Evolutionary conservation across 2,888 invertebrate genomes (phyloP).

Genomic region (Smittia sp.): DNA sequence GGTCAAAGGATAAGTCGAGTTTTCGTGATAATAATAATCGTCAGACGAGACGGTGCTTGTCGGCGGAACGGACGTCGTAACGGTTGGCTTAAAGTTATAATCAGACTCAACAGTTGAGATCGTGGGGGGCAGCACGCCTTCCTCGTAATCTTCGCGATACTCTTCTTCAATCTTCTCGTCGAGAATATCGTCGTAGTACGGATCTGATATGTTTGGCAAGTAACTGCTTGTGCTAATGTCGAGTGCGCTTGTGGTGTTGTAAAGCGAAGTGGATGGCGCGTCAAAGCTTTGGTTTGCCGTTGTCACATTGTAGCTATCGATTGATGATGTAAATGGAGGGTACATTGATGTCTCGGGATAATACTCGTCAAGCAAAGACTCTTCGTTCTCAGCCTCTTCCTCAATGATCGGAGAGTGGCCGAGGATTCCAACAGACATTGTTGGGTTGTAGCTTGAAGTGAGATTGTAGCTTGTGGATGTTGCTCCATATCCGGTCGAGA

Average conservation of each 20-base stretch:
- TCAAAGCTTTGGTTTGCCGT: not conserved
- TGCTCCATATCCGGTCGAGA: not conserved
- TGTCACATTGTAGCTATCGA: not conserved
- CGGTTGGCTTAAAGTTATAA: not conserved
- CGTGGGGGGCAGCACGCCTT: constrained; percentile 18
- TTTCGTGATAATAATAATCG: not conserved
- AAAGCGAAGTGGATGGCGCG: not conserved
- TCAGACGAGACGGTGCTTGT: not conserved
- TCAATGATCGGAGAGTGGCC: not conserved
- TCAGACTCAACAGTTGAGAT: constrained; percentile 10
- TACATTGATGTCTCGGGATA: not conserved
- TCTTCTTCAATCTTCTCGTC: constrained; percentile 26
- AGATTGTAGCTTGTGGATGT: not conserved
- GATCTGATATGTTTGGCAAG: constrained; percentile 8
- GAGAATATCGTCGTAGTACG: not conserved
- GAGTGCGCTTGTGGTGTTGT: not conserved
- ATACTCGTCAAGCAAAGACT: not conserved
- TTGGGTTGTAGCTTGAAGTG: not conserved
- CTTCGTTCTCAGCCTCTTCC: not conserved
- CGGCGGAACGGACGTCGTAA: not conserved
- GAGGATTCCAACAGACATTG: not conserved
- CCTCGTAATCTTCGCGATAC: constrained; percentile 36
- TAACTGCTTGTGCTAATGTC: not conserved
- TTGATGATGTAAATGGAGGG: not conserved
- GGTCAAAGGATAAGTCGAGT: not conserved